Evolutionary conservation across 2,888 invertebrate species (phyloP).

Genomic region (Latrodectus hesperus): DNA sequence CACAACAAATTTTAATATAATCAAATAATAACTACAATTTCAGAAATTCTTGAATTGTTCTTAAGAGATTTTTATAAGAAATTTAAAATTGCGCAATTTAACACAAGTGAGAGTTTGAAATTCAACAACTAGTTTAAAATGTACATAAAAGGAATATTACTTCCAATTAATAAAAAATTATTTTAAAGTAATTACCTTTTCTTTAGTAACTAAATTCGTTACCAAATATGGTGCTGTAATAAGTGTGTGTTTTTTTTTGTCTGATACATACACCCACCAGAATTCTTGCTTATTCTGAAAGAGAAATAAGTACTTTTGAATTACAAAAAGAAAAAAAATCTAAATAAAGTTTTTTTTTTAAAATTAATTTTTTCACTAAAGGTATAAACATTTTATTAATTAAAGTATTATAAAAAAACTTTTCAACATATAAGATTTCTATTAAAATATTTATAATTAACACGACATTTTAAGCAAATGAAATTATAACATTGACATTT

Average conservation of each 20-base stretch:
- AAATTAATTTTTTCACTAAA: background rate
- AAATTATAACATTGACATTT: too few relatives aligned
- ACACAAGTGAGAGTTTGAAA: too few relatives aligned
- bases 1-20: too few relatives aligned
- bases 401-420: background rate
- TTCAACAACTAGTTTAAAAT: too few relatives aligned
- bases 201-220: conserved; percentile 90
- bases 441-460: too few relatives aligned
- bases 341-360: background rate
- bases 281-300: conserved; percentile 92
- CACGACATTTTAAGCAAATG: too few relatives aligned
- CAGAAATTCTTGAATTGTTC: too few relatives aligned
- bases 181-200: conserved; percentile 81
- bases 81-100: too few relatives aligned
- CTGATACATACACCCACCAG: conserved; percentile 99
- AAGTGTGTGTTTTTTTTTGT: conserved; percentile 92
- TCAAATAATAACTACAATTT: too few relatives aligned
- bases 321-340: background rate
- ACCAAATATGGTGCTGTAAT: conserved; percentile 95
- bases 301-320: background rate
- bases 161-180: too few relatives aligned
- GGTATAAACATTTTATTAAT: background rate
- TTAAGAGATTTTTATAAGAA: too few relatives aligned
- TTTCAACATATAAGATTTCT: background rate
- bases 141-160: too few relatives aligned